A percentile compares a stretch with the other conserved stretches of the same genome.
Evolutionary conservation across 2,113 vertebrate species (phyloP).

Genomic region (Python bivittatus): DNA sequence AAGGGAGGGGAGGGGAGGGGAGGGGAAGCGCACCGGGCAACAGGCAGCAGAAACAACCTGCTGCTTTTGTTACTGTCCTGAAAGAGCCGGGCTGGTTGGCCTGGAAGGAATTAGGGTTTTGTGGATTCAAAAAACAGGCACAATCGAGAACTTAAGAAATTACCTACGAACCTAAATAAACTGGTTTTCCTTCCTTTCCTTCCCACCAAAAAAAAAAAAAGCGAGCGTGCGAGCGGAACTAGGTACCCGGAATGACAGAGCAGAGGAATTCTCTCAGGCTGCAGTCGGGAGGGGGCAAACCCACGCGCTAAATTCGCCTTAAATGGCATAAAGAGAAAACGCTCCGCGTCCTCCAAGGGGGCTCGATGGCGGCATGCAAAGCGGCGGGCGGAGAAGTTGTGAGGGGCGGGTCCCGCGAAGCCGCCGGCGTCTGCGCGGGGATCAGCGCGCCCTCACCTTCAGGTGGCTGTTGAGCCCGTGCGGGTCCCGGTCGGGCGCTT

Average conservation of each 20-base stretch:
- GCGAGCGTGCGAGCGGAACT: neutral
- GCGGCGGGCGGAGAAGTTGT: neutral
- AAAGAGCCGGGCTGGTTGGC: neutral
- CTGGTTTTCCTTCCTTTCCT: neutral
- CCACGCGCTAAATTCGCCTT: neutral
- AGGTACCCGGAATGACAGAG: neutral
- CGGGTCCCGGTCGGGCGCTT: conserved; percentile 77
- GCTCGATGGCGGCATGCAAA: too few relatives aligned
- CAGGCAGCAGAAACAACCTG: neutral
- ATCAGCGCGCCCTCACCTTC: conserved; percentile 72
- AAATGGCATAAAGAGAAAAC: neutral
- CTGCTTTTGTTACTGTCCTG: neutral
- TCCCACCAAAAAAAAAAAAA: neutral
- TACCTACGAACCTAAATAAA: neutral
- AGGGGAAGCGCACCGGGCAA: neutral
- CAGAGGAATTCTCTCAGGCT: neutral
- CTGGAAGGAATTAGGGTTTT: too few relatives aligned
- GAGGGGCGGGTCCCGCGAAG: neutral
- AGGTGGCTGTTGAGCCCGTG: conserved; percentile 81
- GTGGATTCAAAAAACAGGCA: neutral
- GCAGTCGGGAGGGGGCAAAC: too few relatives aligned
- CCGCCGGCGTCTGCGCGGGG: neutral
- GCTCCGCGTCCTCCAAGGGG: neutral
- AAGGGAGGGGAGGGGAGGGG: accelerated
- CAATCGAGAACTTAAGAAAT: neutral